Evolutionary conservation across 1,140 invertebrate species (phyloP).

Genomic region (Trachymyrmex cornetzi): DNA sequence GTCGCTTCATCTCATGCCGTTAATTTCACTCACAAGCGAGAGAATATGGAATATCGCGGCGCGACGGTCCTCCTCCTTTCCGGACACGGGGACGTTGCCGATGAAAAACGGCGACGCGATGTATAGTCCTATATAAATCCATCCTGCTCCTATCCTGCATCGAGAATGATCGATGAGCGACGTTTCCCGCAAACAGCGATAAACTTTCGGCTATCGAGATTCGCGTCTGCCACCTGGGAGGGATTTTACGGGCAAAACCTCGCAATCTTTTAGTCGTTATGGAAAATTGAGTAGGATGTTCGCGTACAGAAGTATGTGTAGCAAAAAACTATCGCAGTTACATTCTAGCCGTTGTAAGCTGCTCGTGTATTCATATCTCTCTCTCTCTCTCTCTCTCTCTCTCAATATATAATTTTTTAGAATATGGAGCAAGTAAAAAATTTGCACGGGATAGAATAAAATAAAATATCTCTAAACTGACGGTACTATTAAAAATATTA

Average conservation of each 20-base stretch:
- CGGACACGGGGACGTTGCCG: not conserved
- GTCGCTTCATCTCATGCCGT: not conserved
- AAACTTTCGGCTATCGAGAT: conserved; percentile 39
- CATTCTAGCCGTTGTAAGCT: not conserved
- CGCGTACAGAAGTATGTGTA: not conserved
- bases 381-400: not conserved
- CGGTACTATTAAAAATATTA: not conserved
- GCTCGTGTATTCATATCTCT: not conserved
- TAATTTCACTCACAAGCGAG: conserved; percentile 1
- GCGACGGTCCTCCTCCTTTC: not conserved
- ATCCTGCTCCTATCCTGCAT: conserved; percentile 13
- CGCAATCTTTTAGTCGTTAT: conserved; percentile 32
- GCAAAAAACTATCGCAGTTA: conserved; percentile 21
- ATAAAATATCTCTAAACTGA: not conserved
- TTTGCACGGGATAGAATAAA: not conserved
- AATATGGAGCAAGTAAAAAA: not conserved
- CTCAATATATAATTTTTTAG: not conserved
- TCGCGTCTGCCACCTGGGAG: not conserved
- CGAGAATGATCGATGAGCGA: conserved; percentile 49
- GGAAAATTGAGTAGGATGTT: conserved; percentile 8
- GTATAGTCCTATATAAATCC: conserved; percentile 31
- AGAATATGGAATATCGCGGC: conserved; percentile 26
- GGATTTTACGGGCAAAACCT: not conserved
- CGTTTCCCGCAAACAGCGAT: conserved; percentile 43
- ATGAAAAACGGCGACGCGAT: conserved; percentile 40